Evolutionary conservation across 2,888 invertebrate genomes (phyloP).

Genomic region (Mycalesis mineus): DNA sequence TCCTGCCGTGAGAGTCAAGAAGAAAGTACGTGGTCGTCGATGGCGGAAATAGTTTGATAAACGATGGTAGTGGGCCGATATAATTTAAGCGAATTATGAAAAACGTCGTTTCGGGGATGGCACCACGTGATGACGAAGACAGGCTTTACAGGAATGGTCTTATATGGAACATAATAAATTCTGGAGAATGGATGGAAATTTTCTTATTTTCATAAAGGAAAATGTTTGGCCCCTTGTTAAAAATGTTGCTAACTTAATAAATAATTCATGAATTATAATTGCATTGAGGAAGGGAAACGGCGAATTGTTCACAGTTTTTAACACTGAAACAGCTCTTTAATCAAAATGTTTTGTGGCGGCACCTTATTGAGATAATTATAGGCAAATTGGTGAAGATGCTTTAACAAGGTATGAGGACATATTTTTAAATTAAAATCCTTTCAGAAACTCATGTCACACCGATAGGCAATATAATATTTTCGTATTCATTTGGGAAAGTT

Average conservation of each 20-base stretch:
- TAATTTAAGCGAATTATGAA: no score
- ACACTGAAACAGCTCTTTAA: slow-evolving; percentile 36
- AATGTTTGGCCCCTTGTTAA: slow-evolving; percentile 13
- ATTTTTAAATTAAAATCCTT: slow-evolving; percentile 38
- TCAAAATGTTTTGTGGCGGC: slow-evolving; percentile 53
- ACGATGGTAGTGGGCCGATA: no score
- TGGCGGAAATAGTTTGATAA: no score
- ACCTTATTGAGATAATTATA: slow-evolving; percentile 64
- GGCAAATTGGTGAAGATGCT: slow-evolving; percentile 58
- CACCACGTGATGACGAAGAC: no score
- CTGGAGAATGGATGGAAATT: no score
- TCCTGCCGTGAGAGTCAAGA: no score
- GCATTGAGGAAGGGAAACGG: not conserved
- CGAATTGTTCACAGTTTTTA: slow-evolving; percentile 29
- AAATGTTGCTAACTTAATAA: slow-evolving; percentile 34
- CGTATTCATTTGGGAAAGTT: not conserved
- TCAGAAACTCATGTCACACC: slow-evolving; percentile 40
- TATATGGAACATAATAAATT: no score
- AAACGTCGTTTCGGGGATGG: no score
- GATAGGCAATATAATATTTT: slow-evolving; percentile 13
- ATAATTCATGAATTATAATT: slow-evolving; percentile 38
- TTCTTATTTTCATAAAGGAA: no score
- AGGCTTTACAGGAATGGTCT: no score
- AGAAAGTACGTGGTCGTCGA: no score
- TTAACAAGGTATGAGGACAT: slow-evolving; percentile 54